Percentiles rank a stretch among this genome's conserved stretches.
Evolutionary conservation across 2,888 invertebrate genomes (phyloP).

Genomic region (Petrolisthes manimaculis): DNA sequence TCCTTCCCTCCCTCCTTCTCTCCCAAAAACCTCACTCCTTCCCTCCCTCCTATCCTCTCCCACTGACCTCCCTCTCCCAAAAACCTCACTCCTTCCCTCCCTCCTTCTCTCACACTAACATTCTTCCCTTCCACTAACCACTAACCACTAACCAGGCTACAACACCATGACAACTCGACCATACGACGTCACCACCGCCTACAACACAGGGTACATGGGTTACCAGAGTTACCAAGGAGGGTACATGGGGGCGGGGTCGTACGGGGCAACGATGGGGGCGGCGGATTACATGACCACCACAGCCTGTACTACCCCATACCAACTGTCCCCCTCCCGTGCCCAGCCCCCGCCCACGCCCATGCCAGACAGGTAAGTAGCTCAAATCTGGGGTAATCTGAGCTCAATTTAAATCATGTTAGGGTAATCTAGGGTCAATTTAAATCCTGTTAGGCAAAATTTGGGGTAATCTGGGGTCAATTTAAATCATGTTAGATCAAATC

Average conservation of each 20-base stretch:
- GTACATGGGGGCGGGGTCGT: constrained; percentile 64
- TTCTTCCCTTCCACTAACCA: neutral
- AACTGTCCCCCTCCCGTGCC: constrained; percentile 64
- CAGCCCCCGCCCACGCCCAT: constrained; percentile 65
- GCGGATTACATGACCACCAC: constrained; percentile 65
- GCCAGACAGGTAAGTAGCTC: constrained; percentile 59
- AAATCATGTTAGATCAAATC: neutral
- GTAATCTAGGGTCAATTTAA: neutral
- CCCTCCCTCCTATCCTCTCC: neutral
- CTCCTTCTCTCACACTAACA: neutral
- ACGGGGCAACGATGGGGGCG: constrained; percentile 62
- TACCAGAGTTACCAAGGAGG: constrained; percentile 66
- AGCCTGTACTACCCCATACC: constrained; percentile 65
- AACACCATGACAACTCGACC: constrained; percentile 66
- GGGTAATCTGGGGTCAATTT: neutral
- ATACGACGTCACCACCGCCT: constrained; percentile 64
- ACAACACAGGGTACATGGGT: constrained; percentile 65
- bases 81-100: neutral
- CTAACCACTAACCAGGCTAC: constrained; percentile 58
- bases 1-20: neutral
- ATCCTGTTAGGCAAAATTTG: neutral
- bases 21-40: neutral
- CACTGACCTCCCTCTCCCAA: neutral
- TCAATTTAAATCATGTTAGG: neutral
- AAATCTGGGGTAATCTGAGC: neutral